Evolutionary conservation across 2,888 invertebrate species (phyloP).

Genomic region (Andrena bucephala): DNA sequence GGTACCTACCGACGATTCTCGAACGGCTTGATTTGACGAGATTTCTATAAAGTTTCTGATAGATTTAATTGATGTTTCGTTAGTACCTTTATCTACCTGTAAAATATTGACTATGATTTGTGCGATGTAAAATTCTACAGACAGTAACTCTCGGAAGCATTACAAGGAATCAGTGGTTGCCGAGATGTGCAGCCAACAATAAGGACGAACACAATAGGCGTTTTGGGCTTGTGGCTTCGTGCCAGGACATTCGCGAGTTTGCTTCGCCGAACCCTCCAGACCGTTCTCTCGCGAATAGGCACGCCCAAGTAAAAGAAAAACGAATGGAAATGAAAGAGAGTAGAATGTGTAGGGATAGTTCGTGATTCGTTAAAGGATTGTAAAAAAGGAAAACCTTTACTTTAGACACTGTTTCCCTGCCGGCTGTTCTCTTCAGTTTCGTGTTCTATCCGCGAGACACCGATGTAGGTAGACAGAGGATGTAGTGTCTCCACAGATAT

Average conservation of each 20-base stretch:
- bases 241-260: slow-evolving; percentile 62
- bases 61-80: too few species aligned
- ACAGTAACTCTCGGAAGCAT: not conserved
- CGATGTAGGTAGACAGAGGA: too few species aligned
- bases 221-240: slow-evolving; percentile 63
- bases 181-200: not conserved
- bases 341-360: not conserved
- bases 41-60: too few species aligned
- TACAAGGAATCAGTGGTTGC: slow-evolving; percentile 7
- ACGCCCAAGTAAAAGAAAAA: not conserved
- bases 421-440: too few species aligned
- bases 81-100: too few species aligned
- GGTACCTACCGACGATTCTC: too few species aligned
- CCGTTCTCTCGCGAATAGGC: slow-evolving; percentile 62
- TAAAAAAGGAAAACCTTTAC: not conserved
- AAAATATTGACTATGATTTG: too few species aligned
- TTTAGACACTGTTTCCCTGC: too few species aligned
- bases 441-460: too few species aligned
- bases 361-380: not conserved
- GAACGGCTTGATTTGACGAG: not conserved
- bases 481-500: too few species aligned
- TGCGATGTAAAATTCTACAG: too few species aligned
- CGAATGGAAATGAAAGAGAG: not conserved
- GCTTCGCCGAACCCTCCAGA: slow-evolving; percentile 44
- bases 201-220: slow-evolving; percentile 15